Evolutionary conservation across 2,797 vertebrate genomes (phyloP).

Genomic region (Enteromius trimaculatus): DNA sequence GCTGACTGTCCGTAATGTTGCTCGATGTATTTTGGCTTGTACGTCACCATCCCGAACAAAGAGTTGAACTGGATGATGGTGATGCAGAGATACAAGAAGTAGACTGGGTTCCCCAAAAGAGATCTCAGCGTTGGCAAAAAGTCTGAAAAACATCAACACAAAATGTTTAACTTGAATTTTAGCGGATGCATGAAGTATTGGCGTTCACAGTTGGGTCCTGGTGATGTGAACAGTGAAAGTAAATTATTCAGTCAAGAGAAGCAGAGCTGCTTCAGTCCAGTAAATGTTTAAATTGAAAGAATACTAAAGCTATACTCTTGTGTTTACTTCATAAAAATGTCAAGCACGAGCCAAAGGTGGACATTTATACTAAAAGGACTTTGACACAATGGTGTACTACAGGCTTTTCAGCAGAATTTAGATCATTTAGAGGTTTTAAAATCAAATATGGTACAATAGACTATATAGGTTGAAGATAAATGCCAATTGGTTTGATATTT

Average conservation of each 20-base stretch:
- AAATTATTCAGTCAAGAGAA: neutral
- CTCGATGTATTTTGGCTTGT: slow-evolving; percentile 96
- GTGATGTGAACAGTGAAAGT: neutral
- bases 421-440: neutral
- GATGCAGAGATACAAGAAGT: slow-evolving; percentile 87
- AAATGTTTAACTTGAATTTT: neutral
- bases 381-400: neutral
- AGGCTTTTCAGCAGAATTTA: neutral
- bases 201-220: neutral
- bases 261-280: neutral
- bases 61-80: slow-evolving; percentile 94
- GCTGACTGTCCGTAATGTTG: slow-evolving; percentile 93
- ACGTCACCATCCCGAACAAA: slow-evolving; percentile 95
- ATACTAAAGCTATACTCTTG: neutral
- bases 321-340: neutral
- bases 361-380: neutral
- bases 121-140: slow-evolving; percentile 88
- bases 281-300: neutral
- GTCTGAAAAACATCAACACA: slow-evolving; percentile 75
- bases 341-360: neutral
- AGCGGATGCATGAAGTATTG: no score
- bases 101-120: slow-evolving; percentile 88
- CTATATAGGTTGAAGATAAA: neutral
- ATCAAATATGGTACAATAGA: neutral
- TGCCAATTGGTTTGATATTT: neutral